Conservation (phyloP, 2,113 vertebrate species). For the Ailurus styani region DNA sequence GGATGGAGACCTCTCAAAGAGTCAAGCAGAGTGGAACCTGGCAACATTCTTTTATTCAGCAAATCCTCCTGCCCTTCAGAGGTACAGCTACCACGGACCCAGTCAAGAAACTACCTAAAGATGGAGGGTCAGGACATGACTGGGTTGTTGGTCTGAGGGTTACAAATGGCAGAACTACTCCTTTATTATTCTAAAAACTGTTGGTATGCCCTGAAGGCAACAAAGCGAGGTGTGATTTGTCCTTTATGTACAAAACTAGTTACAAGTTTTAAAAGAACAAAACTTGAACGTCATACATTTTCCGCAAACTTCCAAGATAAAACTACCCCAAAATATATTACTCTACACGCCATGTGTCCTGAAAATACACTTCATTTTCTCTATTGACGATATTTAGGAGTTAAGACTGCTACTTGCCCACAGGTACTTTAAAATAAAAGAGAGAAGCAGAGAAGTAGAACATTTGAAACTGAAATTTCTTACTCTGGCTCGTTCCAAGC, state of each 20-base stretch:
- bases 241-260: conserved; percentile 3
- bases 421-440: conserved; percentile 13
- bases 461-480: conserved; percentile 67
- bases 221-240: neutral
- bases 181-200: neutral
- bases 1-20: neutral
- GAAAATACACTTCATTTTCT: neutral
- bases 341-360: neutral
- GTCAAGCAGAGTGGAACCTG: neutral
- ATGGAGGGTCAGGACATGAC: neutral
- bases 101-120: neutral
- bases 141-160: neutral
- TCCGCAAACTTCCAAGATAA: neutral
- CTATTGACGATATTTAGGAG: neutral
- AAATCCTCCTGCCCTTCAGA: neutral
- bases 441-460: neutral
- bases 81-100: neutral
- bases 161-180: neutral
- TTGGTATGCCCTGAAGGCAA: neutral
- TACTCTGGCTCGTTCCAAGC: conserved; percentile 96
- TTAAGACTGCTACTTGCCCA: neutral
- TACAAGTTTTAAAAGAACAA: conserved; percentile 19
- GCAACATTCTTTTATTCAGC: neutral
- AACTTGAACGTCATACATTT: neutral
- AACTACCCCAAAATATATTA: neutral